Conservation (phyloP, 2,113 vertebrate species). For the Crotalus viridis region DNA sequence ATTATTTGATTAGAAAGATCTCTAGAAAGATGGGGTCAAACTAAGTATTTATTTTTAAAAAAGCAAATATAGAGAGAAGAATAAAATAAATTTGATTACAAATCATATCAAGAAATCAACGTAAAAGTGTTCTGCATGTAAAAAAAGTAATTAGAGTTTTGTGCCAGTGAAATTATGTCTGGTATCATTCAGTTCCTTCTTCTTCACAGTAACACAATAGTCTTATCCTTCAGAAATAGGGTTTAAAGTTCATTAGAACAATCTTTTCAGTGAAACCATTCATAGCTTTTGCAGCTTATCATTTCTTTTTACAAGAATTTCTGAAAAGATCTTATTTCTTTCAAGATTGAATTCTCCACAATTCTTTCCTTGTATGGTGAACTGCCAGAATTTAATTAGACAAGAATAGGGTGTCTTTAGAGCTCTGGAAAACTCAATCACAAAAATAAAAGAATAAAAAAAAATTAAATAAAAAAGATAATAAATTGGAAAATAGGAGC, state of each 20-base stretch:
- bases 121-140: slow-evolving; percentile 12
- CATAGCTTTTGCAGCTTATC: slow-evolving; percentile 22
- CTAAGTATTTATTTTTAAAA: slow-evolving; percentile 10
- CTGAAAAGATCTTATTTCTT: slow-evolving; percentile 5
- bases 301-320: slow-evolving; percentile 28
- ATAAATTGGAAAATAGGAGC: neutral
- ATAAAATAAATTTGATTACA: slow-evolving; percentile 52
- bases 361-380: slow-evolving; percentile 35
- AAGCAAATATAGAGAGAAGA: slow-evolving; percentile 34
- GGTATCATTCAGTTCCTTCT: slow-evolving; percentile 5
- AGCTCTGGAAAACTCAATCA: neutral
- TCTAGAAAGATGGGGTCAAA: neutral
- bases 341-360: slow-evolving; percentile 9
- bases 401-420: neutral
- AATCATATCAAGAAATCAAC: slow-evolving; percentile 25
- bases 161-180: neutral
- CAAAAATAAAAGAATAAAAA: neutral
- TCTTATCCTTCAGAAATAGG: slow-evolving; percentile 21
- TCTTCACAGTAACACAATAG: slow-evolving; percentile 26
- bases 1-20: slow-evolving; percentile 42
- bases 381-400: slow-evolving; percentile 23
- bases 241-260: slow-evolving; percentile 45
- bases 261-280: neutral
- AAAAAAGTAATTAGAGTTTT: neutral
- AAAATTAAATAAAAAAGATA: neutral